Evolutionary conservation across 2,113 vertebrate genomes (phyloP), one percentile per base, ranked within the genome.

Genomic region (Erpornis zantholeuca): DNA sequence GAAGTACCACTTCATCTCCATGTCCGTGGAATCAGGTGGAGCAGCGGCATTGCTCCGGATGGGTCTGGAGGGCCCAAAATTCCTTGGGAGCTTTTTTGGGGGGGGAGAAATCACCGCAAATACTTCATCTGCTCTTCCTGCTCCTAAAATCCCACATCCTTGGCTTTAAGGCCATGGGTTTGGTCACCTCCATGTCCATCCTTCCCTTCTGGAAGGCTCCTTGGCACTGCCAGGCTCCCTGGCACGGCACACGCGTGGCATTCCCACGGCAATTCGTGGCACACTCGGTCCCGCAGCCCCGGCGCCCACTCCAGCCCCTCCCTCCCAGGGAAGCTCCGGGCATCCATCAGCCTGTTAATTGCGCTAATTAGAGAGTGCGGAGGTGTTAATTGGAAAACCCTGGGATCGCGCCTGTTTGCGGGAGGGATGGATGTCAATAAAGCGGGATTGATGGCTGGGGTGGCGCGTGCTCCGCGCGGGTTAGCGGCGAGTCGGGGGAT

Each of bases 321-420:
- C 95, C 96, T 98, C 13, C 12, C 66, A 93, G 98, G 97, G 98
- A 98, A 98, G 98, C 98, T 97, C 96, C 94, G 94, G 98, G 98
- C 98, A 98, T 98, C 98, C 98, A 96, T 98, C 98, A 98, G 97
- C 96, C 98, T 97, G 98, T 99, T 98, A 98, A 99, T 98, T 98
- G 98, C 70, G 97, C 98, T 99, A 99, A 99, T 99, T 99, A 99
- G 98, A 98, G 98, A 98, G 98, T 96, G 97, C 90, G 94, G 98
- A 98, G 98, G 98, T 98, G 98, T 99, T 99, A 99, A 99, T 99
- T 99, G 98, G 98, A 98, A 99, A 98, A 71, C 87, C 68, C 96
- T 75, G 97, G 97, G 97, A 95, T 97, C 38, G 61, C 83, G 97
- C 82, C 96, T 97, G 97, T 97, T 97, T 98, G 91, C 69, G 35